Evolutionary conservation across 2,113 vertebrate genomes (phyloP).

Genomic region (Axis porcinus): DNA sequence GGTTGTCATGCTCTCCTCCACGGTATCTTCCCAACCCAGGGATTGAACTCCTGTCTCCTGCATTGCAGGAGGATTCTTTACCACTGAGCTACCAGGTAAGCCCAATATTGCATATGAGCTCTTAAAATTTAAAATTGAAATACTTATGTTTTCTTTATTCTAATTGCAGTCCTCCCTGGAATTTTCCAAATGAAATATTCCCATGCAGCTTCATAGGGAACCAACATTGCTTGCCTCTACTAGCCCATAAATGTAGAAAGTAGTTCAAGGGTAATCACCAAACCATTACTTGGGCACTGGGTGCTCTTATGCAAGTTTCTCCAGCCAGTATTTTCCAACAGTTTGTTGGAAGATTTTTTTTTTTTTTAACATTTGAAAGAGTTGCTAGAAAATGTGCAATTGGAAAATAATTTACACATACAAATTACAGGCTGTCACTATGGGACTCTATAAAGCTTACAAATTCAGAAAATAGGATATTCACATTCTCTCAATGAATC

Average conservation of each 20-base stretch:
- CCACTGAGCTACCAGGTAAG: neutral
- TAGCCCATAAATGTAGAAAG: neutral
- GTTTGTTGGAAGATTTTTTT: neutral
- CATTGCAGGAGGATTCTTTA: neutral
- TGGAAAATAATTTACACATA: constrained; percentile 54
- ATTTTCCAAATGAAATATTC: neutral
- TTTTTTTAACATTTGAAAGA: neutral
- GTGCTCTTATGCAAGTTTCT: neutral
- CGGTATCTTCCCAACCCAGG: neutral
- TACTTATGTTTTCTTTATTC: neutral
- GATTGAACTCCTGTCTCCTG: neutral
- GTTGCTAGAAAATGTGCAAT: constrained; percentile 37
- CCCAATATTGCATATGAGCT: neutral
- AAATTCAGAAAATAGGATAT: constrained; percentile 42
- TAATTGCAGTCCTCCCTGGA: neutral
- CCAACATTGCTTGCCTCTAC: neutral
- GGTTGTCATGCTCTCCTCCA: neutral
- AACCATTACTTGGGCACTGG: neutral
- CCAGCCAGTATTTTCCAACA: neutral
- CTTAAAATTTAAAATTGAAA: constrained; percentile 34
- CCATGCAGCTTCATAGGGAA: neutral
- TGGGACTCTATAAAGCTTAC: neutral
- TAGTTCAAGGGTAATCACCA: neutral
- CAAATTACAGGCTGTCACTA: constrained; percentile 41
- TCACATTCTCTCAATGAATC: constrained; percentile 51